Base-by-base conservation (phyloP, 1,140 invertebrate genomes). In the Sycobia sp. region DNA sequence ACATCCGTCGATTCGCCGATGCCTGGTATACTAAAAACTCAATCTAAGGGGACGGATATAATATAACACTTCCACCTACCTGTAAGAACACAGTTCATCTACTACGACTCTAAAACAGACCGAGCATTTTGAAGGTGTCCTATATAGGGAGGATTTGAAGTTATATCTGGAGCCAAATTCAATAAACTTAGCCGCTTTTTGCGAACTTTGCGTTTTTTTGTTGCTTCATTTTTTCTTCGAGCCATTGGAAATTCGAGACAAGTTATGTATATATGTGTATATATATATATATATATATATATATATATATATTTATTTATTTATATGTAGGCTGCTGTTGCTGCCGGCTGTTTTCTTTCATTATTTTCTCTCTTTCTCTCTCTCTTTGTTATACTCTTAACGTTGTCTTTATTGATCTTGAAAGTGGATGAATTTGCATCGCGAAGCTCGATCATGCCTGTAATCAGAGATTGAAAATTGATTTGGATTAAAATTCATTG, bases 41-140 rank as follows among this genome's bases (percentile, higher is more conserved):
- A 74, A 73, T 77, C 72, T 80, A 78, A 69, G 73, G 78, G 78
- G 77, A 80, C 78, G 78, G 78, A 81, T 80, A 77, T 75, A 75
- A 75, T 73, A 75, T 75, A 74, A 81, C 72, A 70, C 75, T 71
- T 73, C 66, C 66, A 71, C 67, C 60, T 70, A 65, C 67, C 68
- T 63, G 56, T 44, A 65, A 66, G 63, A 68, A 65, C 60, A 64
- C 65, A 66, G 46, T 62, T 65, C 50, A 39, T 49, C 60, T 62
- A n/a, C n/a, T n/a, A 68, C 20, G 43, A 62, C 46, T 63, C 55
- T 69, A 65, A n/a, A n/a, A n/a, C 61, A 65, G 64, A 73, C 66
- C 65, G 53, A 70, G 67, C 59, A 62, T 67, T n/a, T 59, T 43
- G 41, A 49, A 60, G 50, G 39, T 65, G 62, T 59, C 56, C 55